phyloP scores from a whole-genome alignment of 2,113 vertebrate species.

The Chauna torquata region DNA sequence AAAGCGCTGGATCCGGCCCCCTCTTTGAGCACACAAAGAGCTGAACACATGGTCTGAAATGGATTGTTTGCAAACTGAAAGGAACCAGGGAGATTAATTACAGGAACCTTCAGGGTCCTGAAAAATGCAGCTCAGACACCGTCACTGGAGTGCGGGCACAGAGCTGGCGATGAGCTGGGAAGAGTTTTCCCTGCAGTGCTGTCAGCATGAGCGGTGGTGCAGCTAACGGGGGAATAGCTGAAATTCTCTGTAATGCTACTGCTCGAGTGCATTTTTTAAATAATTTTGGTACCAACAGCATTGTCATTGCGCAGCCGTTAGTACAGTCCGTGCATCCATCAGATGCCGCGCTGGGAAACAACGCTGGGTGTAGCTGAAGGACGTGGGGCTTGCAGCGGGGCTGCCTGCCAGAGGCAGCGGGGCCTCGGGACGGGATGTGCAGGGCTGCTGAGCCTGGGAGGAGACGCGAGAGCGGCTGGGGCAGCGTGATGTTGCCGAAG shows the following conservation, averaged over 20 bases:
- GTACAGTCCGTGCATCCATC: accelerated
- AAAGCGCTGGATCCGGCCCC: background rate
- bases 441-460: too few species aligned
- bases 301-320: accelerated
- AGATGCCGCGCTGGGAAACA: background rate
- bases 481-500: background rate
- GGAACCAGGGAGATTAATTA: background rate
- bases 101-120: background rate
- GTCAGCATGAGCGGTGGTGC: background rate
- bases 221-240: background rate
- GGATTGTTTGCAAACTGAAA: background rate
- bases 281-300: background rate
- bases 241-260: background rate
- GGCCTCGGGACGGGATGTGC: too few species aligned
- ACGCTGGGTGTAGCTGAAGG: background rate
- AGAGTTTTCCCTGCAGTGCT: background rate
- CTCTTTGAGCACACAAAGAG: background rate
- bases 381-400: too few species aligned
- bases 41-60: background rate
- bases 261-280: background rate
- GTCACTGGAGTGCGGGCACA: accelerated
- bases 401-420: too few species aligned
- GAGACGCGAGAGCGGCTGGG: background rate
- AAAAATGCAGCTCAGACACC: background rate
- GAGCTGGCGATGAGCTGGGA: background rate